A percentile compares a stretch with the other conserved stretches of the same genome.
phyloP scores from a whole-genome alignment of 2,888 invertebrate genomes.

The Leptinotarsa juncta region DNA sequence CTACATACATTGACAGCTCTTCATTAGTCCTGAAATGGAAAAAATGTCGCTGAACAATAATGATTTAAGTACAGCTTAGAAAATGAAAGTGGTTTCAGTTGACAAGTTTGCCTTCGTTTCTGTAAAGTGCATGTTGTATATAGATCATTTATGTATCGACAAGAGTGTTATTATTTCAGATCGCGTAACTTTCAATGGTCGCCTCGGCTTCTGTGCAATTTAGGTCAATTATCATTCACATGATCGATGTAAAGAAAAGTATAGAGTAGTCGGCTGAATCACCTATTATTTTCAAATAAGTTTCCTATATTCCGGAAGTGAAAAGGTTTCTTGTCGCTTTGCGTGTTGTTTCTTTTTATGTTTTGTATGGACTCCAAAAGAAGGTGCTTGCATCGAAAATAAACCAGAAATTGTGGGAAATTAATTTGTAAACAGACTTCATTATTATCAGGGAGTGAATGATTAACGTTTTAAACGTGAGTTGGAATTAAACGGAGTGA shows the following conservation, averaged over 20 bases:
- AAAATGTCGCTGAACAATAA: constrained; percentile 15
- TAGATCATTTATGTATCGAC: constrained; percentile 33
- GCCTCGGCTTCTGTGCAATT: constrained; percentile 27
- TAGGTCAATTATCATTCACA: constrained; percentile 34
- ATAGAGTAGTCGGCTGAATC: neutral
- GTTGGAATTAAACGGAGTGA: too few species aligned
- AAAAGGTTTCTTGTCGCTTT: neutral
- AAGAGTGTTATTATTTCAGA: constrained; percentile 34
- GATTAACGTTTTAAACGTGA: too few species aligned
- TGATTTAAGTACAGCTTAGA: constrained; percentile 26
- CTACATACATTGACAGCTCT: too few species aligned
- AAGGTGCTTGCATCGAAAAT: too few species aligned
- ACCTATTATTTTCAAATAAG: constrained; percentile 1
- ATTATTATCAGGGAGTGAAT: too few species aligned
- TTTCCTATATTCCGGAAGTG: neutral
- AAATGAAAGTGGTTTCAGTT: constrained; percentile 48
- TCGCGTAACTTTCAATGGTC: constrained; percentile 33
- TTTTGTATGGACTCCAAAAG: too few species aligned
- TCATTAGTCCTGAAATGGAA: neutral
- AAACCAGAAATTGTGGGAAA: too few species aligned
- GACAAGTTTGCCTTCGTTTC: constrained; percentile 46
- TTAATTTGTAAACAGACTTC: too few species aligned
- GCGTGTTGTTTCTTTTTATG: neutral
- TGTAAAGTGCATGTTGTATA: constrained; percentile 25
- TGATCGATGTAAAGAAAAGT: constrained; percentile 25